Percentiles rank a stretch among this genome's conserved stretches.
These are phyloP conservation scores for Plodia interpunctella DNA, from an alignment of 1,140 invertebrate species.

Conservation along the genomic window DNA sequence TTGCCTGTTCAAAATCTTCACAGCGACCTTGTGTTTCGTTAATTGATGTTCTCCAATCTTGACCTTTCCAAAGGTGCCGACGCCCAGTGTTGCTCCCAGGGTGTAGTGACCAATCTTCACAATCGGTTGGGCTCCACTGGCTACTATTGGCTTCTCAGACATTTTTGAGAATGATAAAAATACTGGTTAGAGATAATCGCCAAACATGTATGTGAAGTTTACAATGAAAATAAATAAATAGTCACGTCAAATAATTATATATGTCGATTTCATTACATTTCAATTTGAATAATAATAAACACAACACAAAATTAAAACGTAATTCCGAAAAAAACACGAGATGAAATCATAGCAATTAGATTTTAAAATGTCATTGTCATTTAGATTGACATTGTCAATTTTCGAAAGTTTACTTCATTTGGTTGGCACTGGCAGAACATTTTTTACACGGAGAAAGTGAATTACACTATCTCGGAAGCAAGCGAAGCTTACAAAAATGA, in stretches of 20 bases:
- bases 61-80: conserved; percentile 97
- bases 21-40: conserved; percentile 98
- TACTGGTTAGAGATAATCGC: neutral
- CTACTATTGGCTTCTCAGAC: conserved; percentile 78
- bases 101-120: conserved; percentile 97
- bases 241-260: neutral
- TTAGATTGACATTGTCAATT: no score
- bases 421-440: no score
- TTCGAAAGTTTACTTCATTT: no score
- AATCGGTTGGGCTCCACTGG: conserved; percentile 82
- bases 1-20: conserved; percentile 98
- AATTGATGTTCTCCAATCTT: conserved; percentile 98
- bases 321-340: conserved; percentile 15
- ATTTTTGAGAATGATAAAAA: conserved; percentile 53
- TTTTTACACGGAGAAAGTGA: no score
- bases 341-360: neutral
- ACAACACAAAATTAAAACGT: neutral
- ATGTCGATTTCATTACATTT: neutral
- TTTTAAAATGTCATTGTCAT: no score
- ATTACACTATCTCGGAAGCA: no score
- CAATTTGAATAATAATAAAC: neutral
- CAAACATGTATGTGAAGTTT: neutral
- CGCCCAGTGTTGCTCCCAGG: conserved; percentile 91
- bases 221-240: neutral
- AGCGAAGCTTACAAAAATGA: neutral